Conservation (phyloP, 2,797 vertebrate genomes). For the Caiman crocodilus region DNA sequence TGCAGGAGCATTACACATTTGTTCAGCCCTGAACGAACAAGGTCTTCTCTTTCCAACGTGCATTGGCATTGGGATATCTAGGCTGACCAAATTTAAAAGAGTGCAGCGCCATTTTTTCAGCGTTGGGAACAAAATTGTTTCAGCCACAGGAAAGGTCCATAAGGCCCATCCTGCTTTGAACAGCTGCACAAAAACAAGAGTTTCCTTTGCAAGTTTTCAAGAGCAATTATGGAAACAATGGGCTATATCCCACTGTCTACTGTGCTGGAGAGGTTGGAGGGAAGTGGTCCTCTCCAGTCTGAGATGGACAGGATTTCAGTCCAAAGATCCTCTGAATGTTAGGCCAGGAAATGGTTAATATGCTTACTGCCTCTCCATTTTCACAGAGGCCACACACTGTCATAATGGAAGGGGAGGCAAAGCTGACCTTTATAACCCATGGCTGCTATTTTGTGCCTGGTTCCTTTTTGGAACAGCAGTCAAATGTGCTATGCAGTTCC, state of each 20-base stretch:
- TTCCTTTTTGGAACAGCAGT: neutral
- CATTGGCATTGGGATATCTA: neutral
- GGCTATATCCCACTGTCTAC: neutral
- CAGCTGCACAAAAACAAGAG: neutral
- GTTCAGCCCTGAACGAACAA: neutral
- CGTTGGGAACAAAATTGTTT: neutral
- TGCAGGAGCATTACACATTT: neutral
- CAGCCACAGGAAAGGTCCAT: neutral
- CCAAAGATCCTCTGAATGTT: too few species aligned
- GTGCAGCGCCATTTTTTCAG: neutral
- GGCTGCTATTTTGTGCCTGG: neutral
- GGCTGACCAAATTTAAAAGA: neutral
- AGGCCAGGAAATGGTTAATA: neutral
- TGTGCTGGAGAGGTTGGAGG: neutral
- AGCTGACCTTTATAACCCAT: neutral
- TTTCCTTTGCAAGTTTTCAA: neutral
- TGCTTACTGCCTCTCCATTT: neutral
- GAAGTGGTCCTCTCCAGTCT: neutral
- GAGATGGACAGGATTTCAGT: neutral
- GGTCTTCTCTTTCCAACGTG: neutral
- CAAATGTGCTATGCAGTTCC: neutral
- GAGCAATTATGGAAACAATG: neutral
- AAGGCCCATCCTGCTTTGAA: neutral
- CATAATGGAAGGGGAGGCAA: neutral
- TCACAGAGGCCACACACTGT: neutral